Evolutionary conservation across 2,113 vertebrate genomes (phyloP).

Genomic region (Thalassoma bifasciatum): DNA sequence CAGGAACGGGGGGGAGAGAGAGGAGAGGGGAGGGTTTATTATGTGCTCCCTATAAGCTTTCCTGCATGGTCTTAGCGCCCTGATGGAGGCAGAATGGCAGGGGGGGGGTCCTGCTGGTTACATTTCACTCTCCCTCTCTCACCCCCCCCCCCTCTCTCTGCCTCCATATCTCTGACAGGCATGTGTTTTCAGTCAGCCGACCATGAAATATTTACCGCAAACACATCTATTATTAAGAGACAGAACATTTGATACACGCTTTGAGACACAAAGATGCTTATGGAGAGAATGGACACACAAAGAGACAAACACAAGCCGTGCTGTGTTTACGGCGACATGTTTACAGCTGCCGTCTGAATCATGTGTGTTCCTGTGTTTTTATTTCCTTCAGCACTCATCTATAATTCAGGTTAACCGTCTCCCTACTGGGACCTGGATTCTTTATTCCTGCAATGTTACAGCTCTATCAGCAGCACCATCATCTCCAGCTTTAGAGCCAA

Average conservation of each 20-base stretch:
- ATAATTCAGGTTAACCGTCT: conserved; percentile 44
- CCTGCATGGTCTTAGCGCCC: not conserved
- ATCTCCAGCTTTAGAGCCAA: conserved; percentile 27
- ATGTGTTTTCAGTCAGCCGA: conserved; percentile 75
- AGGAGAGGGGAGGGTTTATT: conserved; percentile 30
- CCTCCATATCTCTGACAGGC: conserved; percentile 72
- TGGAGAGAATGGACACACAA: conserved; percentile 18
- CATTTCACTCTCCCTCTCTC: conserved; percentile 62
- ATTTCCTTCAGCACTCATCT: conserved; percentile 27
- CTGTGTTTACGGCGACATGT: conserved; percentile 27
- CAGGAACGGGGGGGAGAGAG: not conserved
- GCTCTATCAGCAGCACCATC: conserved; percentile 44
- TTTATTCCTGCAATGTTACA: conserved; percentile 20
- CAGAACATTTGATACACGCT: conserved; percentile 72
- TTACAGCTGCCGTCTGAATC: conserved; percentile 25
- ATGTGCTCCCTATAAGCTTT: conserved; percentile 27
- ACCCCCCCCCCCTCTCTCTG: conserved; percentile 35
- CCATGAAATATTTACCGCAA: conserved; percentile 83
- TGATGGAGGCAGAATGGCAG: conserved; percentile 25
- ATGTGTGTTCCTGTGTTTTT: conserved; percentile 5
- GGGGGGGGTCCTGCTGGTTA: conserved; percentile 58
- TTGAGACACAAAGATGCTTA: conserved; percentile 53
- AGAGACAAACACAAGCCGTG: conserved; percentile 11
- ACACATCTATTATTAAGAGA: conserved; percentile 80
- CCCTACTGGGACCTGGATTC: conserved; percentile 2